Evolutionary conservation across 2,888 invertebrate genomes (phyloP), one percentile per base, ranked within the genome.

Genomic region (Apodemia duryi): DNA sequence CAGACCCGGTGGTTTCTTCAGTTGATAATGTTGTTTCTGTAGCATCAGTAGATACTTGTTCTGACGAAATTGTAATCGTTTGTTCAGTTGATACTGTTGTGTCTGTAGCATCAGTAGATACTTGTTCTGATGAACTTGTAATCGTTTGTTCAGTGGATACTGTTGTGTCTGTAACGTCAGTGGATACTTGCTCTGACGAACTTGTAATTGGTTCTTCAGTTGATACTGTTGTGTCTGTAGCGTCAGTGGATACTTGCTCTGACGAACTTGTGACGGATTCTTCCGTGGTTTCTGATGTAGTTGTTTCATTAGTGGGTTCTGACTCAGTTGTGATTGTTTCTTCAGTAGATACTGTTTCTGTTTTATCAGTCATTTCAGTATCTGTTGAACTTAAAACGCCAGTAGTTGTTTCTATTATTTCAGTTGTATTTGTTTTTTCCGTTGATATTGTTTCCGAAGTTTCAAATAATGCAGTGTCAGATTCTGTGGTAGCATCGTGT

Each of bases 391-490:
- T 28, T 54, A 29, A 28, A 28, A 28, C 10, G 10, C 7, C 52
- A 54, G 29, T 54, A 29, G 52, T 10, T 4, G 29, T 54, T 54
- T 54, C 28, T 54, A 28, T 7, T 10, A 4, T 28, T 10, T 52
- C 52, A 28, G 28, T 28, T 10, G 52, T 6, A 10, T 28, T 52
- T 10, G 52, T 52, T 52, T 54, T 29, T 54, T 54, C 28, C 21
- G 52, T 54, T 21, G 54, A 29, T 32, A 57, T 11, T 6, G 35
- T 57, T 57, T 32, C 57, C 6, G 35, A 13, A 35, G 57, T 29
- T 61, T 66, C 67, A 35, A 65, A 64, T 5, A 52, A 62, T 21
- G 62, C 70, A 13, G 66, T 64, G 10, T 66, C 67, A 52, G 65
- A 62, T 52, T 66, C 67, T 32, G 68, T 65, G 2, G 62, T 57